A percentile compares a stretch with the other conserved stretches of the same genome.
Evolutionary conservation across 2,888 invertebrate species (phyloP).

Genomic region (Campaea margaritaria): DNA sequence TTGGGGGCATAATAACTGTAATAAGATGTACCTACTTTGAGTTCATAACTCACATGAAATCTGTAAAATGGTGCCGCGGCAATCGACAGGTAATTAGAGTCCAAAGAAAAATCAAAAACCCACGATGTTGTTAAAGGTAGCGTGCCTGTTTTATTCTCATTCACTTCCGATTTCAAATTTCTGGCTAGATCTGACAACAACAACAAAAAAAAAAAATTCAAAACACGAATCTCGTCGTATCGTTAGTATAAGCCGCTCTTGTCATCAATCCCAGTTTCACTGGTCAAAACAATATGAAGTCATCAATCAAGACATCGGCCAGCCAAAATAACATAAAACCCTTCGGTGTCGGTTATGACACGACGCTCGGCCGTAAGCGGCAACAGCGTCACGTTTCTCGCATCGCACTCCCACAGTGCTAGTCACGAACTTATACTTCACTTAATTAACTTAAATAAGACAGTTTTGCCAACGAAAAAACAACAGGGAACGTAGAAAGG

Average conservation of each 20-base stretch:
- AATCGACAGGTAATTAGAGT: neutral
- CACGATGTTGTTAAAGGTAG: no score
- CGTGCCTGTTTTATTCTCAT: no score
- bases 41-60: conserved; percentile 70
- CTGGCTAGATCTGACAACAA: no score
- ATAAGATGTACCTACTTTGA: conserved; percentile 64
- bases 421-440: conserved; percentile 85
- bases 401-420: conserved; percentile 71
- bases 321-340: conserved; percentile 24
- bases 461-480: conserved; percentile 79
- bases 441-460: conserved; percentile 84
- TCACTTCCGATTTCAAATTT: no score
- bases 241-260: neutral
- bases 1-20: conserved; percentile 73
- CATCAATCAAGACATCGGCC: conserved; percentile 16
- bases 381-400: conserved; percentile 64
- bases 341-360: conserved; percentile 48
- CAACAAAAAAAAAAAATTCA: no score
- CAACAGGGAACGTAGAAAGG: conserved; percentile 64
- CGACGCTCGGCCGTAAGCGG: conserved; percentile 51
- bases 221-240: no score
- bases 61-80: conserved; percentile 37
- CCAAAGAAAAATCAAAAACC: no score
- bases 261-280: neutral
- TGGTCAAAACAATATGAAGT: conserved; percentile 1